Conservation (phyloP, 2,797 vertebrate species). For the Enteromius mattozi region DNA sequence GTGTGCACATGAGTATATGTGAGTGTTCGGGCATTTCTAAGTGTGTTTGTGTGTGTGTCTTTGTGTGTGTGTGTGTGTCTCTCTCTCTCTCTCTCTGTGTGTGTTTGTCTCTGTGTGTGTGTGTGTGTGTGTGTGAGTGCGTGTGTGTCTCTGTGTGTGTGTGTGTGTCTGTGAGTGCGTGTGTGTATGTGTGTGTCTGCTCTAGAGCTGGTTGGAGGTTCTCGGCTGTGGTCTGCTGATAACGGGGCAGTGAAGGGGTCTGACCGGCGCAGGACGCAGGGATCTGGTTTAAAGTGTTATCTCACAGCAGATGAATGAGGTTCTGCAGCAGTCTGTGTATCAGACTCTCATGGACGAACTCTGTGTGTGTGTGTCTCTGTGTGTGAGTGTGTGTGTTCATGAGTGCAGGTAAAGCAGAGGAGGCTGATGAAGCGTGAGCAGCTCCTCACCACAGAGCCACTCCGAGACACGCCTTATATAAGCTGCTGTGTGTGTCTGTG, state of each 20-base stretch:
- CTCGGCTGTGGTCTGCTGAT: constrained; percentile 8
- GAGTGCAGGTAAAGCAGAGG: not conserved
- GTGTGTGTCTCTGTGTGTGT: not conserved
- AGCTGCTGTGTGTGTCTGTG: not conserved
- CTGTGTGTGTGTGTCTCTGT: not conserved
- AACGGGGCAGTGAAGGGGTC: not conserved
- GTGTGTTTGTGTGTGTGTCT: too few relatives aligned
- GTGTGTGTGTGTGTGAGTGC: not conserved
- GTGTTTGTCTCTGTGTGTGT: too few relatives aligned
- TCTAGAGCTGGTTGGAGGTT: too few relatives aligned
- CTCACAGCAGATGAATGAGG: constrained; percentile 14
- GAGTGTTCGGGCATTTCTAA: too few relatives aligned
- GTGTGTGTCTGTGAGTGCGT: not conserved
- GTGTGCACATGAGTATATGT: too few relatives aligned
- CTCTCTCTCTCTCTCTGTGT: too few relatives aligned
- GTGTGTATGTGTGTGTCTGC: not conserved
- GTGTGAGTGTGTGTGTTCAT: not conserved
- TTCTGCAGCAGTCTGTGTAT: not conserved
- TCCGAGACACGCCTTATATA: not conserved
- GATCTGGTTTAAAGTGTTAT: constrained; percentile 8
- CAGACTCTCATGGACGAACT: not conserved
- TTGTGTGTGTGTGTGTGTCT: too few relatives aligned
- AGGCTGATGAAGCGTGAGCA: constrained; percentile 8
- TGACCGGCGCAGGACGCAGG: not conserved
- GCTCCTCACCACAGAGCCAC: not conserved